These are phyloP conservation scores for Clitarchus hookeri DNA, from an alignment of 2,888 invertebrate species.

Conservation along the genomic window DNA sequence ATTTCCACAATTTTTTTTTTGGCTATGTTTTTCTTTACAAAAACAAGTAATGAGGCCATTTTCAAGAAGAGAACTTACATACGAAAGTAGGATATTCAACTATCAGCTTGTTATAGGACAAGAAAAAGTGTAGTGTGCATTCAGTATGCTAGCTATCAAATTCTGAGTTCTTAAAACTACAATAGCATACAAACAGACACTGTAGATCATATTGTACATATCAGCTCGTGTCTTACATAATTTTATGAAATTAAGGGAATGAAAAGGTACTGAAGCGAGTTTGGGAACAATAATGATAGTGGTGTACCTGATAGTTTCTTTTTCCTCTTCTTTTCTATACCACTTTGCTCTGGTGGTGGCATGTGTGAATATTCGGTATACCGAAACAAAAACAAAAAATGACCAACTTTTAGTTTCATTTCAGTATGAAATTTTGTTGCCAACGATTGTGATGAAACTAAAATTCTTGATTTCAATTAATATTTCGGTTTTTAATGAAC, in stretches of 20 bases:
- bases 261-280: not conserved
- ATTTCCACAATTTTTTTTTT: conserved; percentile 32
- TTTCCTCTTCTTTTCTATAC: too few relatives aligned
- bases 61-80: conserved; percentile 29
- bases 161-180: conserved; percentile 26
- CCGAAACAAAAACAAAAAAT: too few relatives aligned
- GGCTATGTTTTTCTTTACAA: conserved; percentile 35
- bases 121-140: conserved; percentile 36
- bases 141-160: conserved; percentile 32
- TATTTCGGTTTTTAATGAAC: too few relatives aligned
- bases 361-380: too few relatives aligned
- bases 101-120: conserved; percentile 33
- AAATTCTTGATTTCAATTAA: too few relatives aligned
- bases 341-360: too few relatives aligned
- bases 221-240: not conserved
- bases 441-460: too few relatives aligned
- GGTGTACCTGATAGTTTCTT: too few relatives aligned
- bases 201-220: not conserved
- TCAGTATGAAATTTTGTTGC: too few relatives aligned
- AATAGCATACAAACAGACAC: not conserved
- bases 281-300: too few relatives aligned
- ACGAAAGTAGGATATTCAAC: conserved; percentile 34
- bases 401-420: too few relatives aligned
- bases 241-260: not conserved
- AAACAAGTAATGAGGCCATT: conserved; percentile 33